These are phyloP conservation scores for Xyliphius kryptos DNA, from an alignment of 2,113 vertebrate genomes.

Conservation along the genomic window DNA sequence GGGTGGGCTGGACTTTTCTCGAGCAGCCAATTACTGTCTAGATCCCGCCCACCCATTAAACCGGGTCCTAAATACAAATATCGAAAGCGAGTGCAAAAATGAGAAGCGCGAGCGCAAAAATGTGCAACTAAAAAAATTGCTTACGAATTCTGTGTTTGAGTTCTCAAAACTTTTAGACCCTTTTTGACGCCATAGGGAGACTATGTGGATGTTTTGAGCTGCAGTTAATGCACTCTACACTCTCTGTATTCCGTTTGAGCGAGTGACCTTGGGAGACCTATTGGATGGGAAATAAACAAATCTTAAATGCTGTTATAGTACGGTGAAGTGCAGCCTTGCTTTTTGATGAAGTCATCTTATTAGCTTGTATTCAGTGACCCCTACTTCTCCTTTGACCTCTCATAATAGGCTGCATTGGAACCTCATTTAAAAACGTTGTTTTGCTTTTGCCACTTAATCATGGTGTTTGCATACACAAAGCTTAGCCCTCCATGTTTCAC, in stretches of 20 bases:
- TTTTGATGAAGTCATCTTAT: slow-evolving; percentile 52
- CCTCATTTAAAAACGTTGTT: slow-evolving; percentile 58
- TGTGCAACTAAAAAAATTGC: too few relatives aligned
- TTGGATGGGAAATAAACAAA: slow-evolving; percentile 43
- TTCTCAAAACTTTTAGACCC: too few relatives aligned
- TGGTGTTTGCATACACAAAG: slow-evolving; percentile 57
- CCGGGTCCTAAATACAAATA: too few relatives aligned
- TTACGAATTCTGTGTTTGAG: too few relatives aligned
- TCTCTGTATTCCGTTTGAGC: slow-evolving; percentile 36
- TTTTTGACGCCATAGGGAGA: too few relatives aligned
- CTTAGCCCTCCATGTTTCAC: slow-evolving; percentile 43
- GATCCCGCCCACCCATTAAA: too few relatives aligned
- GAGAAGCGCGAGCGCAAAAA: too few relatives aligned
- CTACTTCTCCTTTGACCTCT: slow-evolving; percentile 50
- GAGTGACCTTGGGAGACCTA: slow-evolving; percentile 57
- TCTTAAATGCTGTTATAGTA: slow-evolving; percentile 27
- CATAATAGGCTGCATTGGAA: slow-evolving; percentile 53
- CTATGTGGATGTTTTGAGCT: not conserved
- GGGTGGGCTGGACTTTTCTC: too few relatives aligned
- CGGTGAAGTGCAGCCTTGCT: slow-evolving; percentile 17
- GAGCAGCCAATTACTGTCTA: too few relatives aligned
- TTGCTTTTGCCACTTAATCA: slow-evolving; percentile 46
- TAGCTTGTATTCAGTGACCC: slow-evolving; percentile 50
- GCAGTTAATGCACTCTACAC: not conserved
- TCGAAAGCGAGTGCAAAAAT: too few relatives aligned